phyloP scores from a whole-genome alignment of 2,888 invertebrate genomes.

The Aethes cnicana region DNA sequence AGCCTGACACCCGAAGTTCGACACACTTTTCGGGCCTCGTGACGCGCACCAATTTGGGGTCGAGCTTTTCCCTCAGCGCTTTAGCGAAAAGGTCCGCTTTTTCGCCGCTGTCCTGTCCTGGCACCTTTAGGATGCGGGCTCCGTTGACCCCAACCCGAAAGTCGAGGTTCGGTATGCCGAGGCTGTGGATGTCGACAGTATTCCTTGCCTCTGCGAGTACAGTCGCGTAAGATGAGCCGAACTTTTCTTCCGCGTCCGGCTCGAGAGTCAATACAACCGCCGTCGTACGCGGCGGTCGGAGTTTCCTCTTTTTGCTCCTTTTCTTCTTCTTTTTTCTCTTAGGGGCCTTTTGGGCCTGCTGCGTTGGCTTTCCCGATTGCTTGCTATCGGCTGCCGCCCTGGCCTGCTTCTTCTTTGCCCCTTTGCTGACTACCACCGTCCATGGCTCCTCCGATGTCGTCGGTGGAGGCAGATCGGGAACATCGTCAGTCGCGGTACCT shows the following conservation, averaged over 20 bases:
- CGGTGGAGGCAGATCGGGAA: no score
- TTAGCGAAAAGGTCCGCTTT: constrained; percentile 30
- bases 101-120: constrained; percentile 6
- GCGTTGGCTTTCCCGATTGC: no score
- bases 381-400: no score
- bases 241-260: constrained; percentile 23
- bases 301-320: neutral
- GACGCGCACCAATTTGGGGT: neutral
- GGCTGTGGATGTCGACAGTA: neutral
- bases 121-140: constrained; percentile 24
- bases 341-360: no score
- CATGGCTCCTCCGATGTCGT: no score
- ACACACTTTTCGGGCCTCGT: constrained; percentile 6
- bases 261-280: constrained; percentile 31
- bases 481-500: no score
- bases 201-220: constrained; percentile 16
- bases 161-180: constrained; percentile 4
- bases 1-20: neutral
- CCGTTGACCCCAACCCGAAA: constrained; percentile 24
- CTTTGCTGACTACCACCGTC: no score
- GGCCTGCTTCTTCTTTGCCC: no score
- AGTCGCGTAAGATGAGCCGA: constrained; percentile 22
- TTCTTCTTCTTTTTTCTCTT: no score
- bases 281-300: constrained; percentile 15
- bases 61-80: constrained; percentile 11